Evolutionary conservation across 1,140 invertebrate species (phyloP).

Genomic region (Gryllus bimaculatus): DNA sequence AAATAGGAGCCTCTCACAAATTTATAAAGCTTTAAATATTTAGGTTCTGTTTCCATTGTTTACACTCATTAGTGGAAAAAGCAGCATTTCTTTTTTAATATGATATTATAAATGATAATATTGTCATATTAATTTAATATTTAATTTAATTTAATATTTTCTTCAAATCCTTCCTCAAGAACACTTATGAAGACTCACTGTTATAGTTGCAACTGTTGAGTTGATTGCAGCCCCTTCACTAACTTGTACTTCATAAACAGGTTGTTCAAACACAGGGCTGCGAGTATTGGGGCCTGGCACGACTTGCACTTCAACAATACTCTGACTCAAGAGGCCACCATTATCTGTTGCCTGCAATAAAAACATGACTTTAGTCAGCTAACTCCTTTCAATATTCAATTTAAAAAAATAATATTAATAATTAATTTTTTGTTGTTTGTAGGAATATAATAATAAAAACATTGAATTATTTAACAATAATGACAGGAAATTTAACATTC

Average conservation of each 20-base stretch:
- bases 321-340: slow-evolving; percentile 47
- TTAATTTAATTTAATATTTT: too few species aligned
- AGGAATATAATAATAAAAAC: background rate
- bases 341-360: slow-evolving; percentile 35
- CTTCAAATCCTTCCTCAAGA: too few species aligned
- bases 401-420: slow-evolving; percentile 10
- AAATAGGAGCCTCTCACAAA: too few species aligned
- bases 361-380: background rate
- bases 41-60: too few species aligned
- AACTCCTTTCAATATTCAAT: slow-evolving; percentile 11
- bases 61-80: too few species aligned
- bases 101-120: too few species aligned
- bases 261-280: slow-evolving; percentile 68
- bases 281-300: slow-evolving; percentile 75
- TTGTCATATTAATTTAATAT: too few species aligned
- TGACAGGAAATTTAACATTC: too few species aligned
- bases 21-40: too few species aligned
- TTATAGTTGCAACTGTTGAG: slow-evolving; percentile 64
- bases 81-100: too few species aligned
- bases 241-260: slow-evolving; percentile 74
- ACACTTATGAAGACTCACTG: slow-evolving; percentile 31
- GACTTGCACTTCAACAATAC: slow-evolving; percentile 72
- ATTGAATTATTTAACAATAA: background rate
- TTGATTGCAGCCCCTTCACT: slow-evolving; percentile 80
- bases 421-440: background rate